Evolutionary conservation across 1,140 invertebrate species (phyloP), one percentile per base, ranked within the genome.

Genomic region (Drosophila pruinosa): DNA sequence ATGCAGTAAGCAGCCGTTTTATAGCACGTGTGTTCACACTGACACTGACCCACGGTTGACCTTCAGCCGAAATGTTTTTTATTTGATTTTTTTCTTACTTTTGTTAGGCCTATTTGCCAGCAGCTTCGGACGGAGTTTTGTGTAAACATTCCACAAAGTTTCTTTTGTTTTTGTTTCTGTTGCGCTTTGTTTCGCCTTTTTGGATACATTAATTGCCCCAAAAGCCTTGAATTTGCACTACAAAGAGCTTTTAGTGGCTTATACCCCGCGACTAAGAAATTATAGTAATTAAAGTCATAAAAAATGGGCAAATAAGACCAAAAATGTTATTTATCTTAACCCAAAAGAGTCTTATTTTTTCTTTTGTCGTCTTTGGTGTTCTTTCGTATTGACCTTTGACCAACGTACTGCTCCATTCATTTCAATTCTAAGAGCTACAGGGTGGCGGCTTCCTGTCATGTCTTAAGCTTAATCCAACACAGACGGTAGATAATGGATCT

Each of bases 281-380:
- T 38, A 74, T 81, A 68, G 77, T 70, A 85, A 85, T 85, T 85
- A 85, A 85, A 81, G 75, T 50, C 68, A 85, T 85, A 70, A 85
- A 83, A 85, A 76, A 52, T 63, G 68, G 65, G 69, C 58, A 63
- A 80, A 74, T 63, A 76, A 47, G 28, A 64, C 26, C 10, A 28
- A 31, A 71, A 57, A 53, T 58, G 69, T 24, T 65, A 79, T 85
- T 83, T 82, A 78, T 83, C 54, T 78, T 43, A 28, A 7, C 38
- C 45, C 22, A 3, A 45, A 21, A 17, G 14, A 41, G 2, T 50
- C 64, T 69, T 59, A 43, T 14, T 7, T 12, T 7, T 10, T 14
- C 12, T 14, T 17, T n/a, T n/a, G n/a, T n/a, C n/a, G n/a, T 38
- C 26, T 28, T 4, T 72, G 57, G 54, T 62, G 3, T 57, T 78